Evolutionary conservation across 2,113 vertebrate genomes (phyloP).

Genomic region (Diphyllodes magnificus): DNA sequence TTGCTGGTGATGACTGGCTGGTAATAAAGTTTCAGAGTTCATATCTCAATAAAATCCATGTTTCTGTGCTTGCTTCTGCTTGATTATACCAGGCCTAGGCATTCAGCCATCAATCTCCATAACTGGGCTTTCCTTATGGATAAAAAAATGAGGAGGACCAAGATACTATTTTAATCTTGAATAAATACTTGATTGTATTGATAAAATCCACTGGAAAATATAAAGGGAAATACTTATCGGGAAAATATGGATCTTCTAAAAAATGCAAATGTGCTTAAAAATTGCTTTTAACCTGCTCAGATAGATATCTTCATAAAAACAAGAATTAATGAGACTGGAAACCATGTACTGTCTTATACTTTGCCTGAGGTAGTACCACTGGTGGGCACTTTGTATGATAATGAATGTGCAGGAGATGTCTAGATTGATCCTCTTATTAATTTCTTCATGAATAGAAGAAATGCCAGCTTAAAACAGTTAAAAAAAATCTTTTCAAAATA

Average conservation of each 20-base stretch:
- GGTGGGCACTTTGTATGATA: background rate
- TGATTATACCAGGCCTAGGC: background rate
- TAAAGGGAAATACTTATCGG: background rate
- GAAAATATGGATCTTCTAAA: accelerated
- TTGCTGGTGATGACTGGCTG: background rate
- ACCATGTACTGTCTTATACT: background rate
- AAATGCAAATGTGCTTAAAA: background rate
- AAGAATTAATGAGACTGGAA: background rate
- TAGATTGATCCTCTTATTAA: background rate
- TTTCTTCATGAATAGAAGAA: background rate
- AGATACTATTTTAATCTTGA: background rate
- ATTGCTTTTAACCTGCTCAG: background rate
- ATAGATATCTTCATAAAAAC: background rate
- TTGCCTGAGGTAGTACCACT: background rate
- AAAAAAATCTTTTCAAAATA: background rate
- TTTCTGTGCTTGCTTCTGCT: background rate
- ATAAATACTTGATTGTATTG: background rate
- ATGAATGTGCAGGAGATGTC: background rate
- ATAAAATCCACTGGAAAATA: background rate
- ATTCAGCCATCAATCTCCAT: background rate
- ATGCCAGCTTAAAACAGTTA: background rate
- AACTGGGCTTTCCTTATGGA: background rate
- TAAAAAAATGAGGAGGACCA: background rate
- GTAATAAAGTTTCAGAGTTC: background rate
- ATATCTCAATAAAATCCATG: background rate